Conservation (phyloP, 2,113 vertebrate genomes). For the Brachirus orientalis region DNA sequence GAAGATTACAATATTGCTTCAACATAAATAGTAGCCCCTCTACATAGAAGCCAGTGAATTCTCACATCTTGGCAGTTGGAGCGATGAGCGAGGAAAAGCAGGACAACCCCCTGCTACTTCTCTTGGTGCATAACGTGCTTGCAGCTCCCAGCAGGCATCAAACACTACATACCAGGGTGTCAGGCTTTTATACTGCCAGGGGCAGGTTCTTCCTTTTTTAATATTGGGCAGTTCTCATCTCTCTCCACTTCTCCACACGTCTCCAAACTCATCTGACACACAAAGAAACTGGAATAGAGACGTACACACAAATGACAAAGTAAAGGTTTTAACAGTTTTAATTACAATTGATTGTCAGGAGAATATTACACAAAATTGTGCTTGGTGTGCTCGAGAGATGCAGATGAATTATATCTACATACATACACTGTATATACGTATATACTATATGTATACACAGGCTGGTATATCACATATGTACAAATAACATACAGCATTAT, state of each 20-base stretch:
- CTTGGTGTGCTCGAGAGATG: conserved; percentile 53
- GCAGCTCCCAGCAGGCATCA: conserved; percentile 62
- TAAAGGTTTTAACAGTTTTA: conserved; percentile 71
- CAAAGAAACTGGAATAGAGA: conserved; percentile 14
- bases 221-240: conserved; percentile 40
- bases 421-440: conserved; percentile 2
- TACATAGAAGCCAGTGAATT: conserved; percentile 9
- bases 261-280: conserved; percentile 5
- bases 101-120: conserved; percentile 72
- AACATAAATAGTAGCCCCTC: background rate
- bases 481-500: conserved; percentile 65
- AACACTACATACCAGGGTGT: conserved; percentile 38
- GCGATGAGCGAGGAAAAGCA: conserved; percentile 51
- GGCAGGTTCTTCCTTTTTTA: conserved; percentile 31
- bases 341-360: conserved; percentile 81
- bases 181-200: conserved; percentile 45
- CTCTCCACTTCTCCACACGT: background rate
- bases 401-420: conserved; percentile 41
- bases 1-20: too few relatives aligned
- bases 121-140: conserved; percentile 64
- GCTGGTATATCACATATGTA: conserved; percentile 72
- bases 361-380: conserved; percentile 68
- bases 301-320: background rate
- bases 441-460: conserved; percentile 35
- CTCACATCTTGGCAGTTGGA: conserved; percentile 19